Evolutionary conservation across 2,888 invertebrate genomes (phyloP).

Genomic region (Chorisops tibialis): DNA sequence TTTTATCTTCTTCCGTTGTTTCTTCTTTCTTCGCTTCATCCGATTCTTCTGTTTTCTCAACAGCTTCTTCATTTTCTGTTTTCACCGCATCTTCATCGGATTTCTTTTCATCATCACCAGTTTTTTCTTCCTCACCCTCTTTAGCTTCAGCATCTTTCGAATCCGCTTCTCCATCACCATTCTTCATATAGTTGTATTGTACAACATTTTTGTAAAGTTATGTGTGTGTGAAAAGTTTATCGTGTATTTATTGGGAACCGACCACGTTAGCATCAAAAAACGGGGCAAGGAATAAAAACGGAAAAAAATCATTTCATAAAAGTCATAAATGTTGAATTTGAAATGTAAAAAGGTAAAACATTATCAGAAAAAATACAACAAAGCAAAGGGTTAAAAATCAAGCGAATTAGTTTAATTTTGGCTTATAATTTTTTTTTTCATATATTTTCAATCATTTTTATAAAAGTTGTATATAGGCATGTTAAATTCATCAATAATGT

Average conservation of each 20-base stretch:
- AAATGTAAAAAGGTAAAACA: too few relatives aligned
- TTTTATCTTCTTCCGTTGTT: background rate
- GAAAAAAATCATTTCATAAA: background rate
- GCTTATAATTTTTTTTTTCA: too few relatives aligned
- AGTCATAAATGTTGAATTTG: background rate
- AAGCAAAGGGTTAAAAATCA: too few relatives aligned
- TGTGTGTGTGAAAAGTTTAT: slow-evolving; percentile 6
- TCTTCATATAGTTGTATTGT: slow-evolving; percentile 32
- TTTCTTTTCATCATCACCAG: slow-evolving; percentile 34
- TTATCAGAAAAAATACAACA: background rate
- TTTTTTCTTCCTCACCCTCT: slow-evolving; percentile 34
- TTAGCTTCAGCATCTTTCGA: slow-evolving; percentile 21
- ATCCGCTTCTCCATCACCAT: slow-evolving; percentile 26
- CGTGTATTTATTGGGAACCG: slow-evolving; percentile 2
- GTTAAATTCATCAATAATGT: too few relatives aligned
- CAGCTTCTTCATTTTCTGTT: slow-evolving; percentile 32
- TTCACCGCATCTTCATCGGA: slow-evolving; percentile 20
- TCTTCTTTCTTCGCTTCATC: slow-evolving; percentile 32
- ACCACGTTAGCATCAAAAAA: slow-evolving; percentile 12
- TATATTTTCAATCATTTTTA: too few relatives aligned
- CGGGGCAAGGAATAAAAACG: background rate
- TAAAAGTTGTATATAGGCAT: too few relatives aligned
- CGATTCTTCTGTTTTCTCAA: slow-evolving; percentile 32
- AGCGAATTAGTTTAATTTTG: too few relatives aligned
- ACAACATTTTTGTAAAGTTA: slow-evolving; percentile 23